Evolutionary conservation across 2,797 vertebrate species (phyloP).

Genomic region (Ctenosaura bakeri): DNA sequence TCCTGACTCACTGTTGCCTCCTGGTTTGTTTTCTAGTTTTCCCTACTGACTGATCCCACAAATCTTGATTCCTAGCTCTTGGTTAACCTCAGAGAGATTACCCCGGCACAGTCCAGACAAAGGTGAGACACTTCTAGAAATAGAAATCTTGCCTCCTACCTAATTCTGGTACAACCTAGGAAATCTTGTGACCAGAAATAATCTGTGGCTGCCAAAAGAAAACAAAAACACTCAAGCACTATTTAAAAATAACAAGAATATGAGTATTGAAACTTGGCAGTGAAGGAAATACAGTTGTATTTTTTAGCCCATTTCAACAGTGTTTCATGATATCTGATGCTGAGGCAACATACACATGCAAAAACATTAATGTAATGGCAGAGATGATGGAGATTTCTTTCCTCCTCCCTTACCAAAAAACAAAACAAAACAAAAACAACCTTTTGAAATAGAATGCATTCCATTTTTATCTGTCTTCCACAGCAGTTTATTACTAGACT

Average conservation of each 20-base stretch:
- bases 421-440: too few species aligned
- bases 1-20: not conserved
- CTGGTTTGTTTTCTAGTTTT: not conserved
- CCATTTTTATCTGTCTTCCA: slow-evolving; percentile 62
- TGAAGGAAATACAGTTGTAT: not conserved
- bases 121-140: not conserved
- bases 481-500: slow-evolving; percentile 64
- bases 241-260: not conserved
- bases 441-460: slow-evolving; percentile 54
- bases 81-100: not conserved
- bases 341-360: not conserved
- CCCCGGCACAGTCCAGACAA: too few species aligned
- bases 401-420: not conserved
- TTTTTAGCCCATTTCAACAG: not conserved
- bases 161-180: not conserved
- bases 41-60: not conserved
- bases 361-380: slow-evolving; percentile 22
- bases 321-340: slow-evolving; percentile 26
- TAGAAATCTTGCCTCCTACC: not conserved
- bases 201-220: not conserved
- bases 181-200: not conserved
- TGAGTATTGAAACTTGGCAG: not conserved
- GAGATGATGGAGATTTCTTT: slow-evolving; percentile 63
- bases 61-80: not conserved
- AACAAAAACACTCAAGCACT: not conserved